A percentile compares a stretch with the other conserved stretches of the same genome.
These are phyloP conservation scores for Caloenas nicobarica DNA, from an alignment of 2,113 vertebrate genomes.

Conservation along the genomic window DNA sequence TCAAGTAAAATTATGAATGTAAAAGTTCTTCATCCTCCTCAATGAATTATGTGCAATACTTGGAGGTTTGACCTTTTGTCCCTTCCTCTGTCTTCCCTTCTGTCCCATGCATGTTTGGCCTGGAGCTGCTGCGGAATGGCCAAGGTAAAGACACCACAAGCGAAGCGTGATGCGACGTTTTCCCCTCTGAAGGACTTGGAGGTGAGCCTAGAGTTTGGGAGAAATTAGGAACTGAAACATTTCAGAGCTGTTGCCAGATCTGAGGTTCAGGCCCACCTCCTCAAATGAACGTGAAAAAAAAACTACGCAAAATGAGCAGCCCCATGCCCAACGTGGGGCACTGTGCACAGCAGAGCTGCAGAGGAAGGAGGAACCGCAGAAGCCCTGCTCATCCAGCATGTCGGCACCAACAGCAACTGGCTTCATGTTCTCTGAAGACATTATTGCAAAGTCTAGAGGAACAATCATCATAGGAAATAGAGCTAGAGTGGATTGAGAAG, in stretches of 20 bases:
- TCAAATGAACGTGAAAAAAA: not conserved
- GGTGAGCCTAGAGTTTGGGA: not conserved
- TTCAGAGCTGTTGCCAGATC: not conserved
- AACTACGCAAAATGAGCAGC: not conserved
- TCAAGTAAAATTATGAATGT: conserved; percentile 50
- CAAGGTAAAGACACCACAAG: conserved; percentile 1
- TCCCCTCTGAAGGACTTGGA: not conserved
- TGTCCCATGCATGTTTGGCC: conserved; percentile 17
- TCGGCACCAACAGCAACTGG: rapidly evolving
- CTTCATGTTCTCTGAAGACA: not conserved
- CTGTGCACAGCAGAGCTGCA: rapidly evolving
- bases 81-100: not conserved
- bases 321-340: rapidly evolving
- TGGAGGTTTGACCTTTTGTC: not conserved
- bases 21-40: not conserved
- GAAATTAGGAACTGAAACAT: not conserved
- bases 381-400: rapidly evolving
- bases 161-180: not conserved
- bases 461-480: not conserved
- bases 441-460: not conserved
- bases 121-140: not conserved
- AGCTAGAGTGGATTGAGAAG: not conserved
- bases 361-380: not conserved
- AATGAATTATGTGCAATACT: conserved; percentile 40
- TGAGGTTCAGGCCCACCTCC: not conserved